phyloP scores from a whole-genome alignment of 2,888 invertebrate species.

The Agrotis segetum region DNA sequence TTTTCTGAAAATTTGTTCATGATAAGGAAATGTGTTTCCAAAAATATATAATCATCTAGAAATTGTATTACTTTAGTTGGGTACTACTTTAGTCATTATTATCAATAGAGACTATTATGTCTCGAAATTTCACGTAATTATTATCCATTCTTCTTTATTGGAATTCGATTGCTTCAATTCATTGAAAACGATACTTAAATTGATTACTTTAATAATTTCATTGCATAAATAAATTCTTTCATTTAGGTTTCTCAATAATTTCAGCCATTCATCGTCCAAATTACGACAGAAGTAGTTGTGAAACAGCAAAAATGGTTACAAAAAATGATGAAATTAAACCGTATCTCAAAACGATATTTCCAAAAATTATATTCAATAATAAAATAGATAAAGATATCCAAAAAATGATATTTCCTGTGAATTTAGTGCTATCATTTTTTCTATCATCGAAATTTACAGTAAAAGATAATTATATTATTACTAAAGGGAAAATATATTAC shows the following conservation, averaged over 20 bases:
- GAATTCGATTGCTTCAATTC: not conserved
- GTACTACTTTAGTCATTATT: not conserved
- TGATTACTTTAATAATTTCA: constrained; percentile 3
- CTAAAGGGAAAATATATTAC: constrained; percentile 19
- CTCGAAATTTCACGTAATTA: not conserved
- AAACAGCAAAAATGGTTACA: constrained; percentile 6
- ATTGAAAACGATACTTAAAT: not conserved
- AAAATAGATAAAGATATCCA: constrained; percentile 47
- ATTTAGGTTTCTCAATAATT: not conserved
- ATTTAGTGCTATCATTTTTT: constrained; percentile 43
- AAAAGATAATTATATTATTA: constrained; percentile 42
- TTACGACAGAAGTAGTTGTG: not conserved
- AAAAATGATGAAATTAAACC: not conserved
- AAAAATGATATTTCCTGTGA: constrained; percentile 45
- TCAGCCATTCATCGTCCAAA: not conserved
- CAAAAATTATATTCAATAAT: constrained; percentile 43
- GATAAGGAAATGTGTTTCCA: not conserved
- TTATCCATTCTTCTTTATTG: constrained; percentile 6
- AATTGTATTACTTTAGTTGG: not conserved
- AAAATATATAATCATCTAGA: not conserved
- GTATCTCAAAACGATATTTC: not conserved
- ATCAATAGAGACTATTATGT: too few species aligned
- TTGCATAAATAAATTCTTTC: not conserved
- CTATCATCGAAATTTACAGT: constrained; percentile 48
- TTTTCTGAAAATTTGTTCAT: too few species aligned